Evolutionary conservation across 2,113 vertebrate genomes (phyloP).

Genomic region (Taxidea taxus): DNA sequence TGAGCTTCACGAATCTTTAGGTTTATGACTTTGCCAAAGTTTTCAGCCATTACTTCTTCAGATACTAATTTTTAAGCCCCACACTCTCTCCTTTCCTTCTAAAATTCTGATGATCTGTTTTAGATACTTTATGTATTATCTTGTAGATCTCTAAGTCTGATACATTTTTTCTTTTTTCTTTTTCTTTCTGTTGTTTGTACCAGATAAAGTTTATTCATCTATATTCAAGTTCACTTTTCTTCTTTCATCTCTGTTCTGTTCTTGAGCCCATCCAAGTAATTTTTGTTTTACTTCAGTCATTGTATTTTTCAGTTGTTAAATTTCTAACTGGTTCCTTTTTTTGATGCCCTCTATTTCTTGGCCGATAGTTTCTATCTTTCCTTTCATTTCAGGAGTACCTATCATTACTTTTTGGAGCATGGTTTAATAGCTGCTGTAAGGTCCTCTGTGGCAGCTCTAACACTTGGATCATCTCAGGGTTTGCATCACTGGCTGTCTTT

Average conservation of each 20-base stretch:
- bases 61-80: background rate
- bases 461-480: background rate
- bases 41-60: slow-evolving; percentile 39
- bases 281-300: background rate
- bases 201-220: background rate
- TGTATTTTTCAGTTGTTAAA: background rate
- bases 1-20: background rate
- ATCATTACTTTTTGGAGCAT: background rate
- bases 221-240: background rate
- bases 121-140: background rate
- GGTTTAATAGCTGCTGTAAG: background rate
- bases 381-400: background rate
- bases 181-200: background rate
- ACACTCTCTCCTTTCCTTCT: background rate
- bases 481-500: background rate
- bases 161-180: background rate
- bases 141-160: background rate
- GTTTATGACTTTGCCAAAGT: background rate
- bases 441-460: background rate
- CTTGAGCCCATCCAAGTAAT: background rate
- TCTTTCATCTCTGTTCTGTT: background rate
- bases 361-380: background rate
- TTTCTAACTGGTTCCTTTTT: background rate
- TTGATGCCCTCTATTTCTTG: background rate
- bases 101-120: background rate